phyloP scores from a whole-genome alignment of 92 coral and sea anemone species.

The Chrysogorgia sp. region DNA sequence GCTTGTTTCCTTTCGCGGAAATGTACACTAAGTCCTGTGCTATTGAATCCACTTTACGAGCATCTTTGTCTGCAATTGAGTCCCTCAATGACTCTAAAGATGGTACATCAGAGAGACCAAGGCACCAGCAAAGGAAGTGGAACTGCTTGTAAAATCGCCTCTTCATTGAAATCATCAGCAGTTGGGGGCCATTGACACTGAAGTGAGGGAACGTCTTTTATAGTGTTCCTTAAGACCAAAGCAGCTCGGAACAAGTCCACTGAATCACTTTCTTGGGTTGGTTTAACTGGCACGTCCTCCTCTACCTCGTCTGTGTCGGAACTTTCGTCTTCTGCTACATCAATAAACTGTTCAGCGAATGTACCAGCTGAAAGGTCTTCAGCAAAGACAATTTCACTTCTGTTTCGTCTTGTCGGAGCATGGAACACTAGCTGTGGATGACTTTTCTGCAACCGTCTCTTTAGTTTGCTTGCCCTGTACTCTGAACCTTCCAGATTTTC shows the following conservation, averaged over 20 bases:
- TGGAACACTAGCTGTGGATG: conserved; percentile 37
- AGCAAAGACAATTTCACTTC: conserved; percentile 23
- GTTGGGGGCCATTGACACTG: conserved; percentile 28
- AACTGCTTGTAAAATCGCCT: conserved; percentile 22
- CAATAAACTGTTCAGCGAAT: conserved; percentile 14
- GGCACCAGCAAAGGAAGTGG: conserved; percentile 37
- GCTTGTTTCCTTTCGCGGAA: conserved; percentile 34
- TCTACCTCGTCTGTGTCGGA: no score
- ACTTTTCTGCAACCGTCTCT: conserved; percentile 35
- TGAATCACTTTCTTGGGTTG: background rate
- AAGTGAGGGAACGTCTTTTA: conserved; percentile 14
- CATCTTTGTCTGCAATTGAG: conserved; percentile 28
- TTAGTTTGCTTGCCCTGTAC: conserved; percentile 31
- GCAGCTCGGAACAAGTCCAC: conserved; percentile 12
- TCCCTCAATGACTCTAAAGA: conserved; percentile 26
- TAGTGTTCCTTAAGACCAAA: conserved; percentile 13
- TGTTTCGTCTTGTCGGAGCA: conserved; percentile 21
- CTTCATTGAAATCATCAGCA: conserved; percentile 29
- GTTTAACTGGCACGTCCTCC: conserved; percentile 2
- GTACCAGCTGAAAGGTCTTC: conserved; percentile 35
- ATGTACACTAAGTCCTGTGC: conserved; percentile 34
- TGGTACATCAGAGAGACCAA: conserved; percentile 31
- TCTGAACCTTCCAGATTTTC: conserved; percentile 10
- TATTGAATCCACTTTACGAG: conserved; percentile 24
- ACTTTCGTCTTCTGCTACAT: no score